phyloP scores from a whole-genome alignment of 2,888 invertebrate genomes.

The Sminthurides aquaticus region DNA sequence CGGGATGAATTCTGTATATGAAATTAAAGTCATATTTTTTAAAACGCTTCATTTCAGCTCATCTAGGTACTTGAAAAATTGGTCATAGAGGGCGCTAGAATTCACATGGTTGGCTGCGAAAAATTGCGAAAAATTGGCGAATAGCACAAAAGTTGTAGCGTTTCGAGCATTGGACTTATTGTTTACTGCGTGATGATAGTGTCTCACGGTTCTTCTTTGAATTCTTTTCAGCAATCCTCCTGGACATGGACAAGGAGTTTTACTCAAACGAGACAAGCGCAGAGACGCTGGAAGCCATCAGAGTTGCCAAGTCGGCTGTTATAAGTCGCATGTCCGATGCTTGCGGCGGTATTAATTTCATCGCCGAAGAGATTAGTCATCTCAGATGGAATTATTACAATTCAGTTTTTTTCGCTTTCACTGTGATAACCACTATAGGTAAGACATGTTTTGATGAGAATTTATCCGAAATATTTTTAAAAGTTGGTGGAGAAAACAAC shows the following conservation, averaged over 20 bases:
- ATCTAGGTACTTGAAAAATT: too few relatives aligned
- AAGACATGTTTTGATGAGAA: slow-evolving; percentile 39
- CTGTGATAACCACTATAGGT: slow-evolving; percentile 86
- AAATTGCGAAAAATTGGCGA: too few relatives aligned
- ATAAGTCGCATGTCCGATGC: slow-evolving; percentile 36
- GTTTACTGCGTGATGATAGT: too few relatives aligned
- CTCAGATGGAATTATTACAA: slow-evolving; percentile 76
- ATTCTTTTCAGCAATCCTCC: slow-evolving; percentile 38
- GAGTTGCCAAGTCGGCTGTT: slow-evolving; percentile 38
- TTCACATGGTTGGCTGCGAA: too few relatives aligned
- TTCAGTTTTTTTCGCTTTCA: slow-evolving; percentile 82
- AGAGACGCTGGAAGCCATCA: slow-evolving; percentile 38
- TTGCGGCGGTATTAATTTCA: slow-evolving; percentile 35
- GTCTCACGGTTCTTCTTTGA: too few relatives aligned
- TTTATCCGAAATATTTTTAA: background rate
- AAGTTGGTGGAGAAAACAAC: too few relatives aligned
- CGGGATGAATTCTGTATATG: too few relatives aligned
- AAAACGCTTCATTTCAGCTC: too few relatives aligned
- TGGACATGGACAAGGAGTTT: slow-evolving; percentile 42
- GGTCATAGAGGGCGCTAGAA: too few relatives aligned
- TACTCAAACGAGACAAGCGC: slow-evolving; percentile 36
- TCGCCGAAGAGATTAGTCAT: slow-evolving; percentile 3
- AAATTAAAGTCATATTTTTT: too few relatives aligned
- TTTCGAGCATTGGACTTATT: too few relatives aligned
- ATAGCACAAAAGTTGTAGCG: too few relatives aligned